phyloP scores from a whole-genome alignment of 2,888 invertebrate genomes.

The Leptopilina drosophilae region DNA sequence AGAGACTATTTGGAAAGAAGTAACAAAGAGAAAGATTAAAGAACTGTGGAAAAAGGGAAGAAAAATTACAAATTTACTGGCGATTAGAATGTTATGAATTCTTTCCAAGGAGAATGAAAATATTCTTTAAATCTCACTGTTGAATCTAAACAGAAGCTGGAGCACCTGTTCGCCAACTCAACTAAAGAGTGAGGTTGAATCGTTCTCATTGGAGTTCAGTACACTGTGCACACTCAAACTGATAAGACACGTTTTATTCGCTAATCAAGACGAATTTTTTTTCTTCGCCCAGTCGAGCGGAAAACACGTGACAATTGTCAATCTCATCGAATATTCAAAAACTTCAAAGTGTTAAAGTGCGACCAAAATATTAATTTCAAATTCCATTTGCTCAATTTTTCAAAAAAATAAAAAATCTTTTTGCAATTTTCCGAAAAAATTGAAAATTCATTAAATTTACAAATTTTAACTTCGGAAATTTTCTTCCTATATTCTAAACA shows the following conservation, averaged over 20 bases:
- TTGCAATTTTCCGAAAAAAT: too few species aligned
- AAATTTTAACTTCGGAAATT: too few species aligned
- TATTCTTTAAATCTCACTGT: not conserved
- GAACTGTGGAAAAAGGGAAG: too few species aligned
- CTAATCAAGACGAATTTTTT: constrained; percentile 58
- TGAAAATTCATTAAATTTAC: too few species aligned
- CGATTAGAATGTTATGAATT: not conserved
- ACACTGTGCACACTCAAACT: constrained; percentile 71
- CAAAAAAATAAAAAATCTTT: not conserved
- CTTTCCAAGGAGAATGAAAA: not conserved
- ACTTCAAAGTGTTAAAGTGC: not conserved
- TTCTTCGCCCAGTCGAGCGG: not conserved
- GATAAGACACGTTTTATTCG: constrained; percentile 67
- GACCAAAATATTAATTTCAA: not conserved
- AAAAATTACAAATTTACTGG: too few species aligned
- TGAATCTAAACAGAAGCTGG: constrained; percentile 65
- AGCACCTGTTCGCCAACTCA: constrained; percentile 70
- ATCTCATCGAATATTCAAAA: not conserved
- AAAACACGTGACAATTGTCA: not conserved
- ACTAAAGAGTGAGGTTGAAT: constrained; percentile 63
- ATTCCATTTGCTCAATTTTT: not conserved
- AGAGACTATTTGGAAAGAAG: too few species aligned
- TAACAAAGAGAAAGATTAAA: too few species aligned
- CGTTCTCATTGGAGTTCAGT: constrained; percentile 67
- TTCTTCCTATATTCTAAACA: too few species aligned